These are phyloP conservation scores for Phyllotis vaccarum DNA, from an alignment of 2,797 vertebrate genomes.

Conservation along the genomic window DNA sequence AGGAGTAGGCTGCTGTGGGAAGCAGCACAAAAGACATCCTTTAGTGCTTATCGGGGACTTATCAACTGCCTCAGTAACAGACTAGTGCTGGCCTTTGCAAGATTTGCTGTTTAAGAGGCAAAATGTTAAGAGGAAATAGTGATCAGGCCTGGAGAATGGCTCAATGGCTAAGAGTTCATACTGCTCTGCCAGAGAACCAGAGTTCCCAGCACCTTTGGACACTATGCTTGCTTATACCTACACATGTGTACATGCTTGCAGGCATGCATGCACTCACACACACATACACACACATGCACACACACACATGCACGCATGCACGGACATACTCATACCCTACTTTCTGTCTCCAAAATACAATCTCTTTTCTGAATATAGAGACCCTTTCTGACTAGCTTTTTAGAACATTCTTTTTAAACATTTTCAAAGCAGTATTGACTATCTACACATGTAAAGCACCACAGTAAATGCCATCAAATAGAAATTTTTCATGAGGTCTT, in stretches of 20 bases:
- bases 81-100: not conserved
- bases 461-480: not conserved
- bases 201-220: not conserved
- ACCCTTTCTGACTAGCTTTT: slow-evolving; percentile 32
- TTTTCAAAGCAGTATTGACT: slow-evolving; percentile 38
- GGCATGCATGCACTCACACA: not conserved
- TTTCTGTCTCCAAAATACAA: not conserved
- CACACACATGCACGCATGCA: not conserved
- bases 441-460: slow-evolving; percentile 19
- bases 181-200: not conserved
- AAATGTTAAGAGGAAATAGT: not conserved
- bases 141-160: not conserved
- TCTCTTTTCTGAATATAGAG: not conserved
- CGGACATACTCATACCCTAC: not conserved
- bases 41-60: not conserved
- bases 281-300: not conserved
- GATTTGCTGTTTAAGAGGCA: slow-evolving; percentile 31
- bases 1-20: not conserved
- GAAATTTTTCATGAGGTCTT: not conserved
- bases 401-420: slow-evolving; percentile 36
- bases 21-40: slow-evolving; percentile 8
- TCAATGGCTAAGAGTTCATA: not conserved
- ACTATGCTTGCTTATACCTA: not conserved
- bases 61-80: not conserved
- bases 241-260: not conserved